Base-by-base conservation (phyloP, 1,140 invertebrate species). In the Pseudomyrmex pallidus region DNA sequence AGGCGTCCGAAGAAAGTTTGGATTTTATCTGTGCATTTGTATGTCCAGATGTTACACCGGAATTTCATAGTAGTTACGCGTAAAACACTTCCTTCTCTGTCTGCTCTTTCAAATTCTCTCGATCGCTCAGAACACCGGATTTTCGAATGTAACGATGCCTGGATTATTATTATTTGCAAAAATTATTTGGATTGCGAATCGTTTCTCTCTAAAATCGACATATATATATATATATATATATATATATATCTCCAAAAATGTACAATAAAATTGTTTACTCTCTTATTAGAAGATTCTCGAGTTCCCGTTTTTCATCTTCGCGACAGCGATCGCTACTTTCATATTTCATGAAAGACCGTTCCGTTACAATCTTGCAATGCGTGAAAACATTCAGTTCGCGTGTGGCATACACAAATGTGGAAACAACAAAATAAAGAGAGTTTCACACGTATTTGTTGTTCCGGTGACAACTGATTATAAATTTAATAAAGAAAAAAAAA, bases 1-100 rank as follows among this genome's bases (percentile, higher is more conserved):
- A 82, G 77, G 80, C 83, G 83, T 86, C 85, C 72, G 84, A 90
- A 88, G 85, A 83, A 91, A 89, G 87, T 89, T 90, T 90, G 83
- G 83, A 90, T 90, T 35, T 87, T 87, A 50, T 89, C 63, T 85
- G 74, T 86, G 76, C 82, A 67, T 85, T 74, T 77, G 52, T 77
- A 48, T 83, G 85, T 72, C 70, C 84, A 70, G 82, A 68, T 67
- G 67, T 61, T 72, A 54, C 64, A 52, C 56, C 76, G 76, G 64
- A 80, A 80, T 80, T 80, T 72, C 66, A 70, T 66, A n/a, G 59
- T 57, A 67, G 54, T 35, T 35, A 35, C 66, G 52, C 64, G 25
- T 44, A 78, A 20, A 35, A n/a, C 61, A 46, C 48, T 50, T 72
- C 54, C 46, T 44, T 48, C 35, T 35, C 0, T 54, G 61, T 35